These are phyloP conservation scores for Congeria kusceri DNA, from an alignment of 2,888 invertebrate genomes.

Conservation along the genomic window DNA sequence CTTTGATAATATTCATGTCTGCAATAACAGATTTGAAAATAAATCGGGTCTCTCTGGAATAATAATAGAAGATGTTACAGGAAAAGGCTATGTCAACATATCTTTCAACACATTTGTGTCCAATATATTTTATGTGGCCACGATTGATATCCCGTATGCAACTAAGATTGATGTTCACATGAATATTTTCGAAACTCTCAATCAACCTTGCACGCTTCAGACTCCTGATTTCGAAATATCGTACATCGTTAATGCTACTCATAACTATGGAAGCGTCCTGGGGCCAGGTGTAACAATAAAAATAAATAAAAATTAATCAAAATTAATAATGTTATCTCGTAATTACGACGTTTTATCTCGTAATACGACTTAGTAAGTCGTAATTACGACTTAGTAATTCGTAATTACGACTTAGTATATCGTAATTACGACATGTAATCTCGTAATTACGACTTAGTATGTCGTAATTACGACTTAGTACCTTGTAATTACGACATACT, in stretches of 20 bases:
- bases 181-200: background rate
- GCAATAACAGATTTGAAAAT: background rate
- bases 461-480: too few species aligned
- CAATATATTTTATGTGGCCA: background rate
- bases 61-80: background rate
- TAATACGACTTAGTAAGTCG: too few species aligned
- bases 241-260: slow-evolving; percentile 22
- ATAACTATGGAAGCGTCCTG: slow-evolving; percentile 37
- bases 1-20: background rate
- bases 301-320: too few species aligned
- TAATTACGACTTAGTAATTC: too few species aligned
- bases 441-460: too few species aligned
- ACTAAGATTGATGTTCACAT: background rate
- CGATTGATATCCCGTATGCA: background rate
- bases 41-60: background rate
- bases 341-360: too few species aligned
- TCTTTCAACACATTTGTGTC: background rate
- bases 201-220: background rate
- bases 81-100: background rate
- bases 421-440: too few species aligned
- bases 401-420: too few species aligned
- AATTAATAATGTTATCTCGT: too few species aligned
- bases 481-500: too few species aligned
- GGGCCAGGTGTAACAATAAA: too few species aligned
- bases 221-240: slow-evolving; percentile 6